Conservation (phyloP, 2,797 vertebrate species). For the Cottoperca gobio region DNA sequence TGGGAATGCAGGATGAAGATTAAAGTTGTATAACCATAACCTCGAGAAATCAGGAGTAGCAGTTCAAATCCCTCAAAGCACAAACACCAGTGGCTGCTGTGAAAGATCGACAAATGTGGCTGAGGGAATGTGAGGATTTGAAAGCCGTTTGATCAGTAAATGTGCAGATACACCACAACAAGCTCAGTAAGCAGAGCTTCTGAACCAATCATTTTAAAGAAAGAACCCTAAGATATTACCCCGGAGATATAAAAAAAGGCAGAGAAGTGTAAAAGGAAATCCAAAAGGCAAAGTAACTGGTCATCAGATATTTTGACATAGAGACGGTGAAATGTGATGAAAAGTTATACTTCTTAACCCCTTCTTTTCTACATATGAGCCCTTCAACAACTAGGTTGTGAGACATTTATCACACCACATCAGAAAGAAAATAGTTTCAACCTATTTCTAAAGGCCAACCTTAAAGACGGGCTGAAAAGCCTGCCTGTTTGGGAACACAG, state of each 20-base stretch:
- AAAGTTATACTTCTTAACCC: not conserved
- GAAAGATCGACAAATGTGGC: slow-evolving; percentile 32
- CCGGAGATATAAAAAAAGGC: slow-evolving; percentile 16
- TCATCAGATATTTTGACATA: slow-evolving; percentile 1
- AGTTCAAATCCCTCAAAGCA: slow-evolving; percentile 33
- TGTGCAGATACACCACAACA: slow-evolving; percentile 35
- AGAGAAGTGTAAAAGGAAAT: slow-evolving; percentile 11
- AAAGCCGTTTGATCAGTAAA: slow-evolving; percentile 52
- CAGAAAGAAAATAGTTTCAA: not conserved
- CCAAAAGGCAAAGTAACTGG: not conserved
- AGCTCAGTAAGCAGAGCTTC: slow-evolving; percentile 21
- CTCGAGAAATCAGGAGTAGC: slow-evolving; percentile 30
- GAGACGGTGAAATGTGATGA: not conserved
- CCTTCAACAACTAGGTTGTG: not conserved
- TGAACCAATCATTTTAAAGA: slow-evolving; percentile 36
- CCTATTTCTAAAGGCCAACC: not conserved
- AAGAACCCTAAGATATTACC: slow-evolving; percentile 32
- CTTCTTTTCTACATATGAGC: not conserved
- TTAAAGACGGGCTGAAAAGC: not conserved
- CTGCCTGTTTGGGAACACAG: not conserved
- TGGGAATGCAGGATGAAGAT: slow-evolving; percentile 25
- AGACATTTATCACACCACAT: not conserved
- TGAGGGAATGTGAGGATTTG: slow-evolving; percentile 30
- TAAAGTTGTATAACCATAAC: slow-evolving; percentile 33
- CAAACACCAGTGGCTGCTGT: slow-evolving; percentile 35